Base-by-base conservation (phyloP, 2,888 invertebrate species). In the Thymelicus lineola region DNA sequence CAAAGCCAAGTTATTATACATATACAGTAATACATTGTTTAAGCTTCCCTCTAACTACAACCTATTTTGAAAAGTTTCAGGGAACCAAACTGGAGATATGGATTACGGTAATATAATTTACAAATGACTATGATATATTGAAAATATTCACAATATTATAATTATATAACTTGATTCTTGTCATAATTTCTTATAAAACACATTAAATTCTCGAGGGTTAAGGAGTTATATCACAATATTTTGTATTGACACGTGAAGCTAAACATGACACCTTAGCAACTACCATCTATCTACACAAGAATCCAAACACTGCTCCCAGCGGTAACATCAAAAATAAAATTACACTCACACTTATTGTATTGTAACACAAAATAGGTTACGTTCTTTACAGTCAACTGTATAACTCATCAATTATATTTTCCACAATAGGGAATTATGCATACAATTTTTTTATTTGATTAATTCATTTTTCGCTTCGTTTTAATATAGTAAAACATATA, bases 221-320 rank as follows among this genome's bases (percentile, higher is more conserved):
- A 57, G 38, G 28, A 63, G 46, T 20, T 69, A 63, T 69, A 69
- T 69, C 63, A 69, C 63, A 62, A 69, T 63, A 55, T 68, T 69
- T 68, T 68, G 68, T 62, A 62, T 48, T 50, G 35, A 38, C 48
- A n/a, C 15, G 20, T 59, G 59, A 42, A 62, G 68, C 68, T 61
- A 45, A 68, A 68, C 69, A 69, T 69, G 69, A 69, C 45, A 62
- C 69, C 69, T 63, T 69, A 69, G 69, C 63, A 63, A 69, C 69
- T 46, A 63, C 48, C 58, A 12, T n/a, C n/a, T n/a, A n/a, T n/a
- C 69, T 63, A 69, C 69, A 69, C 69, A 69, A 69, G 62, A 69
- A 20, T 46, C 10, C 53, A 10, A 20, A n/a, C 10, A n/a, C 62
- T 14, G 53, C 46, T 55, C 36, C 10, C 15, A 17, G 68, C 68